These are phyloP conservation scores for Synchiropus splendidus DNA, from an alignment of 2,113 vertebrate species.

Conservation along the genomic window DNA sequence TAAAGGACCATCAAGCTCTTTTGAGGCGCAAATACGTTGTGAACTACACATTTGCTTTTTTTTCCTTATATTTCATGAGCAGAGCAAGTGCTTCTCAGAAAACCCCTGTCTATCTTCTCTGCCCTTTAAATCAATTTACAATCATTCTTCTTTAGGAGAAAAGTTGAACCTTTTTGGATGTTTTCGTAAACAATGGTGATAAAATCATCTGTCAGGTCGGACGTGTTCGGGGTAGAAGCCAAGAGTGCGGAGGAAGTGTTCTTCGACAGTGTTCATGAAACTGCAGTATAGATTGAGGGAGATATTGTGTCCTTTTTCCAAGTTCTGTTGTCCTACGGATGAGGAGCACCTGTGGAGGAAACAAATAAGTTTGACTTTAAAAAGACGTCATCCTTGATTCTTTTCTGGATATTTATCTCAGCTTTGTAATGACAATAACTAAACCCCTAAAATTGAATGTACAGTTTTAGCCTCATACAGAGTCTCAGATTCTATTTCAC, in stretches of 20 bases:
- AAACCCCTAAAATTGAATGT: too few relatives aligned
- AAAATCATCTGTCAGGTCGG: slow-evolving; percentile 73
- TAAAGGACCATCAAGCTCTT: too few relatives aligned
- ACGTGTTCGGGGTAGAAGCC: slow-evolving; percentile 84
- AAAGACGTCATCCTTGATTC: background rate
- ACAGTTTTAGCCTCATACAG: too few relatives aligned
- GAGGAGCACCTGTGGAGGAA: slow-evolving; percentile 71
- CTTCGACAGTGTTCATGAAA: slow-evolving; percentile 52
- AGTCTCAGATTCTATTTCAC: too few relatives aligned
- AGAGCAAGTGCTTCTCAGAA: too few relatives aligned
- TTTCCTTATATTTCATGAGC: too few relatives aligned
- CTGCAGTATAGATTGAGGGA: slow-evolving; percentile 74
- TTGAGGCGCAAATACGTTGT: too few relatives aligned
- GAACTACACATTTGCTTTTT: too few relatives aligned
- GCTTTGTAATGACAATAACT: too few relatives aligned
- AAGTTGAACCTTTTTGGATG: slow-evolving; percentile 60
- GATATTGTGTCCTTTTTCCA: slow-evolving; percentile 49
- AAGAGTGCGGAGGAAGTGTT: slow-evolving; percentile 78
- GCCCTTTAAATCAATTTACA: background rate
- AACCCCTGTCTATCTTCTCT: background rate
- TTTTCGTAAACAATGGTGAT: slow-evolving; percentile 68
- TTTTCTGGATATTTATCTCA: too few relatives aligned
- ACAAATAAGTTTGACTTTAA: background rate
- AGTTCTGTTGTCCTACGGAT: slow-evolving; percentile 14
- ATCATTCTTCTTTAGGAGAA: background rate